Evolutionary conservation across 2,888 invertebrate genomes (phyloP).

Genomic region (Mylabris sibirica): DNA sequence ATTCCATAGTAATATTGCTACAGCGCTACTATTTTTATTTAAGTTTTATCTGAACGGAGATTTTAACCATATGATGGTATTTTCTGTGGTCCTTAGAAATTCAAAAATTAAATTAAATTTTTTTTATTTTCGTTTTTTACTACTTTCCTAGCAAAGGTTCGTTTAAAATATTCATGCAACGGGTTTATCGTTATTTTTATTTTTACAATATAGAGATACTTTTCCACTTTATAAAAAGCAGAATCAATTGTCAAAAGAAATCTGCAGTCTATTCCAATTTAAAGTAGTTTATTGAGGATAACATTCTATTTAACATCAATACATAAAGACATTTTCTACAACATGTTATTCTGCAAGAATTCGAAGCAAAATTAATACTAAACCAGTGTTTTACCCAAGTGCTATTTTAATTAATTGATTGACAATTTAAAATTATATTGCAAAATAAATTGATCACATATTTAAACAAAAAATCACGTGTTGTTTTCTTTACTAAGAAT

Average conservation of each 20-base stretch:
- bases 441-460: conserved; percentile 51
- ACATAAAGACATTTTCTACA: conserved; percentile 57
- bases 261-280: conserved; percentile 21
- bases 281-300: conserved; percentile 48
- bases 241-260: neutral
- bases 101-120: too few species aligned
- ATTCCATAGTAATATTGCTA: neutral
- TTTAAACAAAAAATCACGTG: conserved; percentile 51
- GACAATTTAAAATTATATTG: conserved; percentile 47
- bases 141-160: too few species aligned
- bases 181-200: too few species aligned
- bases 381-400: conserved; percentile 56
- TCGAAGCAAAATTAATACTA: conserved; percentile 48
- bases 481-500: conserved; percentile 42
- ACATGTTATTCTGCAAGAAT: conserved; percentile 50
- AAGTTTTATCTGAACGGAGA: too few species aligned
- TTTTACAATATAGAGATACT: neutral
- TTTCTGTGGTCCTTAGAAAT: too few species aligned
- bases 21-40: neutral
- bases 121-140: too few species aligned
- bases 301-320: conserved; percentile 56
- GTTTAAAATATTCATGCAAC: too few species aligned
- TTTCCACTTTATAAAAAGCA: neutral
- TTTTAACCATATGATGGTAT: too few species aligned
- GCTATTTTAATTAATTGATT: conserved; percentile 34